Percentiles rank a stretch among this genome's conserved stretches.
Evolutionary conservation across 1,140 invertebrate species (phyloP).

Genomic region (Episyrphus balteatus): DNA sequence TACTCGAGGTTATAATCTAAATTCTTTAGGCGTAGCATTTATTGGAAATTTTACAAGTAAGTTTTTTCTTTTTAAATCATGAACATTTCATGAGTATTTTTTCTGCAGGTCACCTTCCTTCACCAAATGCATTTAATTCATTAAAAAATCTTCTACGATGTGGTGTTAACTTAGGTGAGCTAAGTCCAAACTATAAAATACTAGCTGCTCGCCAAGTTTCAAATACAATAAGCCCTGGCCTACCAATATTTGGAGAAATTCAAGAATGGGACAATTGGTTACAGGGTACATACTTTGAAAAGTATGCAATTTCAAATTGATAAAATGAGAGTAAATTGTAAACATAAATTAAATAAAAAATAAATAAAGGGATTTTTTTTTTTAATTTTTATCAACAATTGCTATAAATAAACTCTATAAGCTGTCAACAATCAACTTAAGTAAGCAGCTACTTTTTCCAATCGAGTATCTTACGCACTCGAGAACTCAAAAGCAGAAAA

Average conservation of each 20-base stretch:
- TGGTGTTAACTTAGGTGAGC: slow-evolving; percentile 45
- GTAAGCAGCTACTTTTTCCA: no score
- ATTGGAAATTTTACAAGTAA: slow-evolving; percentile 55
- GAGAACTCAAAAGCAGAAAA: no score
- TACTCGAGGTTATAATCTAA: slow-evolving; percentile 51
- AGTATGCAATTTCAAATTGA: no score
- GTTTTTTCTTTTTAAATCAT: slow-evolving; percentile 22
- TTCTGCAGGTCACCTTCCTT: slow-evolving; percentile 45
- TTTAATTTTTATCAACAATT: no score
- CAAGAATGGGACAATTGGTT: slow-evolving; percentile 33
- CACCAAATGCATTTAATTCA: slow-evolving; percentile 41
- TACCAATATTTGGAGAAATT: slow-evolving; percentile 45
- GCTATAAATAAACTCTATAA: no score
- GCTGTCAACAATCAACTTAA: no score
- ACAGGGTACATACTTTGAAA: no score
- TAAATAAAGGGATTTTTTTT: no score
- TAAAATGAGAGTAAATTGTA: no score
- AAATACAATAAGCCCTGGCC: slow-evolving; percentile 49
- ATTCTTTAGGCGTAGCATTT: slow-evolving; percentile 55
- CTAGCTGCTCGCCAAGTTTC: slow-evolving; percentile 50
- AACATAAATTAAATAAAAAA: no score
- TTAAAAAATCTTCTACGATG: slow-evolving; percentile 50
- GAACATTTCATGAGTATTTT: slow-evolving; percentile 2
- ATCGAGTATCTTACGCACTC: no score
- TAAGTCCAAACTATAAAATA: slow-evolving; percentile 46